phyloP scores from a whole-genome alignment of 2,113 vertebrate species.

The Thunnus maccoyii region DNA sequence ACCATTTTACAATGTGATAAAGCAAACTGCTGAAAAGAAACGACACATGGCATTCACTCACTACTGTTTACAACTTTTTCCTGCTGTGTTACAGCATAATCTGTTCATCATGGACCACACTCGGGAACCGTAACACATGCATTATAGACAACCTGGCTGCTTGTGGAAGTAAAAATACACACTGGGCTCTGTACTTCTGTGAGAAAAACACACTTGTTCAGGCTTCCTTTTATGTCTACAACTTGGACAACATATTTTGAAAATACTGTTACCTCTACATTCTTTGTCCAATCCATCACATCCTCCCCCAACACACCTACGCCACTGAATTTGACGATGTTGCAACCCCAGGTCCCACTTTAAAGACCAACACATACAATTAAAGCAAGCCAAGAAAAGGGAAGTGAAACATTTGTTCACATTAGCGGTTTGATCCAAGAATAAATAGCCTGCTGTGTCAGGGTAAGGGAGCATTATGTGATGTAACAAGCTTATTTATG shows the following conservation, averaged over 20 bases:
- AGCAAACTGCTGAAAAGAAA: too few relatives aligned
- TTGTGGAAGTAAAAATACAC: constrained; percentile 47
- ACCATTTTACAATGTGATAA: too few relatives aligned
- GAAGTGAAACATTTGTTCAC: constrained; percentile 56
- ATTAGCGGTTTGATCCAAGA: constrained; percentile 57
- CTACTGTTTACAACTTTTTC: too few relatives aligned
- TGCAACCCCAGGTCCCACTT: constrained; percentile 15
- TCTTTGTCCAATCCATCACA: constrained; percentile 29
- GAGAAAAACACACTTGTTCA: constrained; percentile 1
- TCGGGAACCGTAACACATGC: constrained; percentile 1
- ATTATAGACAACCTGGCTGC: constrained; percentile 69
- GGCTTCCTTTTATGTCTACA: constrained; percentile 23
- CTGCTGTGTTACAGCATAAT: too few relatives aligned
- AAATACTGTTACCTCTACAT: constrained; percentile 19
- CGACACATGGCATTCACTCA: too few relatives aligned
- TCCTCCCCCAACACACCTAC: not conserved
- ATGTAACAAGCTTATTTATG: constrained; percentile 75
- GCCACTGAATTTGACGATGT: constrained; percentile 14
- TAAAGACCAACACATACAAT: constrained; percentile 23
- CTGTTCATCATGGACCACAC: too few relatives aligned
- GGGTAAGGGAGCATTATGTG: constrained; percentile 51
- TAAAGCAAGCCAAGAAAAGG: constrained; percentile 34
- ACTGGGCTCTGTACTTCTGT: constrained; percentile 19
- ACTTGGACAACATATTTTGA: constrained; percentile 9
- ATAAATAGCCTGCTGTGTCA: constrained; percentile 58